Percentiles rank a stretch among this genome's conserved stretches.
Conservation (phyloP, 2,113 vertebrate genomes). For the Columbina picui region DNA sequence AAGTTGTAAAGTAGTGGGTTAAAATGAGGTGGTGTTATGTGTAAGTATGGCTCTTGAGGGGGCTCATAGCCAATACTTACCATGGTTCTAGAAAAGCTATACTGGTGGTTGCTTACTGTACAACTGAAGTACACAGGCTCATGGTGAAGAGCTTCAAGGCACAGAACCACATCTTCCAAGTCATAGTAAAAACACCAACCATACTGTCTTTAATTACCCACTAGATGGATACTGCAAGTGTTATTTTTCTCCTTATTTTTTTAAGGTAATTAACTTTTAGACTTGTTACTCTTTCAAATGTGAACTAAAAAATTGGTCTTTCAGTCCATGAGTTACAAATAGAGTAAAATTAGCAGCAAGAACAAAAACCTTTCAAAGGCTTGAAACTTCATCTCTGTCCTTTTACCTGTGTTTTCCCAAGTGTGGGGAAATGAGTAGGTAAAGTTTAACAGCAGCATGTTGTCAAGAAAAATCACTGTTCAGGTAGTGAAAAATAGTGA, state of each 20-base stretch:
- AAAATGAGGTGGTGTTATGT: neutral
- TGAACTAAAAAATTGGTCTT: neutral
- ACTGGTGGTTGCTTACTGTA: neutral
- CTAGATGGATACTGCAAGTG: neutral
- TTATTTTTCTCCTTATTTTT: neutral
- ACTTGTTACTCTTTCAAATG: neutral
- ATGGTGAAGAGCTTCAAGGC: neutral
- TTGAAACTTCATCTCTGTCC: neutral
- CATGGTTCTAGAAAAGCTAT: neutral
- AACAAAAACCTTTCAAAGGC: neutral
- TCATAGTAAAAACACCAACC: neutral
- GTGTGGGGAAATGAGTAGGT: neutral
- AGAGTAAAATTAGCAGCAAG: neutral
- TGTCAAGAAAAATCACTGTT: neutral
- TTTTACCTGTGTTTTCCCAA: neutral
- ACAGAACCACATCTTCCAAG: neutral
- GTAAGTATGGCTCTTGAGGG: neutral
- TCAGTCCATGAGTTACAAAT: neutral
- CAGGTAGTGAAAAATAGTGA: neutral
- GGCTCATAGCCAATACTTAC: neutral
- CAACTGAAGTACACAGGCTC: fast-evolving
- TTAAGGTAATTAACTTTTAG: neutral
- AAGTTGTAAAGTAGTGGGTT: neutral
- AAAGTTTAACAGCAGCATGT: neutral
- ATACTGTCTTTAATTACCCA: neutral